Conservation (phyloP, 2,888 invertebrate genomes). For the Hydroisotoma schaefferi region DNA sequence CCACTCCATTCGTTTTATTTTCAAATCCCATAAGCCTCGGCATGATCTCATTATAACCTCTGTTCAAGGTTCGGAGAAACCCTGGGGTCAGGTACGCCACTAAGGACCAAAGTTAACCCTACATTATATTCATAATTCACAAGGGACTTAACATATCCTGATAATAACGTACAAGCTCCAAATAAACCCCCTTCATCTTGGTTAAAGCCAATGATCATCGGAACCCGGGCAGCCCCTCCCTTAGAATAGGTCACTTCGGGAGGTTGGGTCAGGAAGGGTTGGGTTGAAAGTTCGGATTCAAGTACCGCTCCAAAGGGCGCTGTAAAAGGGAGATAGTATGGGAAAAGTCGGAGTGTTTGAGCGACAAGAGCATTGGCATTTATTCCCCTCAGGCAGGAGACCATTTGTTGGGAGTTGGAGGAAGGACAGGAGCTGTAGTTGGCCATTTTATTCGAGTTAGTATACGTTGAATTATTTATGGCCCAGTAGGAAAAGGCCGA, state of each 20-base stretch:
- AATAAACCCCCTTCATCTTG: constrained; percentile 18
- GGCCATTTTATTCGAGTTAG: constrained; percentile 7
- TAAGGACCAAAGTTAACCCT: no score
- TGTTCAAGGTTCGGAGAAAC: neutral
- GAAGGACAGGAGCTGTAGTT: constrained; percentile 9
- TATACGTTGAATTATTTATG: constrained; percentile 13
- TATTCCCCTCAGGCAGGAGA: constrained; percentile 7
- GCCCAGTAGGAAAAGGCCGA: constrained; percentile 16
- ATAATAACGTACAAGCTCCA: constrained; percentile 11
- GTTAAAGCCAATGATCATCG: constrained; percentile 13
- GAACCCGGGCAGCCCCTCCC: constrained; percentile 3
- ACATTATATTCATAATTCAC: neutral
- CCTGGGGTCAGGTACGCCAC: neutral
- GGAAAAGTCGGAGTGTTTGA: constrained; percentile 1
- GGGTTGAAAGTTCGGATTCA: neutral
- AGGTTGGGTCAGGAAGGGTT: constrained; percentile 11
- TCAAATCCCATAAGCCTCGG: constrained; percentile 5
- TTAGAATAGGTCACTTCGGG: constrained; percentile 13
- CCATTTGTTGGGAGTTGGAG: constrained; percentile 7
- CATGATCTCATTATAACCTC: neutral
- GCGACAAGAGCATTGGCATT: constrained; percentile 10
- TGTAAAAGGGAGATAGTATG: constrained; percentile 3
- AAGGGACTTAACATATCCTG: neutral
- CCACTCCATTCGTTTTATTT: neutral
- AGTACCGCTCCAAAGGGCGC: constrained; percentile 17